Percentiles rank a stretch among this genome's conserved stretches.
phyloP scores from a whole-genome alignment of 64 coral and sea anemone species.

The Acropora tenuis region DNA sequence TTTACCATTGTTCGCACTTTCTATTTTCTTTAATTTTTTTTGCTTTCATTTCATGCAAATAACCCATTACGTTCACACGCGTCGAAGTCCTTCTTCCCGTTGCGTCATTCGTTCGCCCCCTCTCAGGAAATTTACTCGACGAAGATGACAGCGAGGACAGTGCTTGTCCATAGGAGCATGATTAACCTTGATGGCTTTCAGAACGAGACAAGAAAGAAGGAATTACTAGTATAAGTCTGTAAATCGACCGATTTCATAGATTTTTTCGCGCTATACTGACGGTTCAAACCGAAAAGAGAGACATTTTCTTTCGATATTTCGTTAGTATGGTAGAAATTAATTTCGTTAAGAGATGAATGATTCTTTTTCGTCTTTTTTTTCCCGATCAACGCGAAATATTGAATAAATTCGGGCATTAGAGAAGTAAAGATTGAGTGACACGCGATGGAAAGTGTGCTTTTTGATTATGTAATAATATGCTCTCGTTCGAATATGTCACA shows the following conservation, averaged over 20 bases:
- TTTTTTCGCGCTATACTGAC: background rate
- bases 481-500: background rate
- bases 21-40: constrained; percentile 22
- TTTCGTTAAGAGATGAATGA: background rate
- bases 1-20: background rate
- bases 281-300: background rate
- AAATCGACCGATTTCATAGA: background rate
- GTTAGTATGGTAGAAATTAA: background rate
- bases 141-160: background rate
- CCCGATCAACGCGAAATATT: background rate
- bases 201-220: background rate
- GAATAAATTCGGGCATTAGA: background rate
- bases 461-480: constrained; percentile 1
- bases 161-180: background rate
- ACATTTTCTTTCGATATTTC: too few species aligned
- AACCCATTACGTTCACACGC: background rate
- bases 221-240: background rate
- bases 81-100: background rate
- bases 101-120: background rate
- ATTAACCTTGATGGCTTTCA: background rate
- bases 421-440: background rate
- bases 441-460: background rate
- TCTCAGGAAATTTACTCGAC: too few species aligned
- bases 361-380: background rate
- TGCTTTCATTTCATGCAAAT: background rate